Evolutionary conservation across 1,140 invertebrate species (phyloP).

Genomic region (Lepidostoma basale): DNA sequence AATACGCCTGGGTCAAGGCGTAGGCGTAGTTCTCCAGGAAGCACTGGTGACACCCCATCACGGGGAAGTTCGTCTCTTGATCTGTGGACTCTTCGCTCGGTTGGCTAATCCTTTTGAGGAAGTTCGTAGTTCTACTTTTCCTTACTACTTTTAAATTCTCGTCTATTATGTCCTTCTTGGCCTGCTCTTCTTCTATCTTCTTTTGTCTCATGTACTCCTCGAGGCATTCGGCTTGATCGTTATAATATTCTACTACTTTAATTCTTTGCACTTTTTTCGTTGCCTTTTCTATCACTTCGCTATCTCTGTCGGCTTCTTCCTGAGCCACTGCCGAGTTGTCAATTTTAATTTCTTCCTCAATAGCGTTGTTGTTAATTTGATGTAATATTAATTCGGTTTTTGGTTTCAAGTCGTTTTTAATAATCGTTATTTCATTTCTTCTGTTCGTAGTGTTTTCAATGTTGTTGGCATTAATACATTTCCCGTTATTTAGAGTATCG

Average conservation of each 20-base stretch:
- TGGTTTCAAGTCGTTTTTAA: background rate
- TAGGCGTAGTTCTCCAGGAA: slow-evolving; percentile 60
- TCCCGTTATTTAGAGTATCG: background rate
- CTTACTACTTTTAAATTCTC: slow-evolving; percentile 46
- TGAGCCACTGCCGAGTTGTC: background rate
- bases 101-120: slow-evolving; percentile 49
- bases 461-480: background rate
- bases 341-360: background rate
- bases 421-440: background rate
- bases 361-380: slow-evolving; percentile 5
- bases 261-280: slow-evolving; percentile 40
- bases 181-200: slow-evolving; percentile 53
- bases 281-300: background rate
- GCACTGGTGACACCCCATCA: slow-evolving; percentile 58
- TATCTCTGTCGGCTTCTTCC: background rate
- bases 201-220: slow-evolving; percentile 55
- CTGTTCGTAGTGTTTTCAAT: background rate
- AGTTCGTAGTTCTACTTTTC: slow-evolving; percentile 51
- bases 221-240: slow-evolving; percentile 60
- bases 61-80: slow-evolving; percentile 49
- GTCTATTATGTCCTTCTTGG: slow-evolving; percentile 48
- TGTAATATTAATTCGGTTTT: background rate
- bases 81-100: slow-evolving; percentile 59
- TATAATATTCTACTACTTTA: slow-evolving; percentile 57
- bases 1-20: slow-evolving; percentile 57